phyloP scores from a whole-genome alignment of 1,140 invertebrate species.

The Calliopsis andreniformis region DNA sequence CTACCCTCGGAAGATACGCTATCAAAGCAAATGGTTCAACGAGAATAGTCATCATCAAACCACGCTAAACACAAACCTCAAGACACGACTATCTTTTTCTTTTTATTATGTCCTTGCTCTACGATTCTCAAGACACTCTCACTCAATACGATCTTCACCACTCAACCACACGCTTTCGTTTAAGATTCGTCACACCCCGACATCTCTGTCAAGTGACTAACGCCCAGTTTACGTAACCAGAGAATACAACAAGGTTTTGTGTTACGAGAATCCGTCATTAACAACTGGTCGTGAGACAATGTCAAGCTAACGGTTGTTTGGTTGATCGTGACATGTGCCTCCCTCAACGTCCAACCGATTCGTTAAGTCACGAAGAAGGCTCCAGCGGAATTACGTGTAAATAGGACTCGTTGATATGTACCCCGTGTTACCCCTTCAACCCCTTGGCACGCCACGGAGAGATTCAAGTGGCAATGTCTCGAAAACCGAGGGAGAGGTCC shows the following conservation, averaged over 20 bases:
- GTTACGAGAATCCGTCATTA: background rate
- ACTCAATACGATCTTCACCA: background rate
- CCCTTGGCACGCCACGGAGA: conserved; percentile 6
- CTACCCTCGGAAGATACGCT: too few relatives aligned
- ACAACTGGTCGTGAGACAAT: background rate
- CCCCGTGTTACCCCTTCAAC: background rate
- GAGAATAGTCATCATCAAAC: too few relatives aligned
- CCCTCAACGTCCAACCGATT: background rate
- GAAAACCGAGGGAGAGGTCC: conserved; percentile 44
- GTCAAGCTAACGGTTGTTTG: conserved; percentile 18
- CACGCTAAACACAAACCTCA: too few relatives aligned
- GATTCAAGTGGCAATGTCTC: conserved; percentile 11
- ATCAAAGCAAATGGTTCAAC: too few relatives aligned
- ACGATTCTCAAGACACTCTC: background rate
- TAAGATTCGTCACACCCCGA: background rate
- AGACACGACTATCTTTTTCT: background rate
- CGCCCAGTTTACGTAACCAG: background rate
- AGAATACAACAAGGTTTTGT: background rate
- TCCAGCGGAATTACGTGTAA: background rate
- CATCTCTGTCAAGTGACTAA: conserved; percentile 14
- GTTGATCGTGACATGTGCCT: background rate
- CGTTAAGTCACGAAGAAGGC: background rate
- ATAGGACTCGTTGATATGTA: conserved; percentile 7
- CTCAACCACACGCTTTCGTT: background rate
- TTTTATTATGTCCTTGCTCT: background rate